Base-by-base conservation (phyloP, 1,140 invertebrate genomes). In the Saccostrea glomerata region DNA sequence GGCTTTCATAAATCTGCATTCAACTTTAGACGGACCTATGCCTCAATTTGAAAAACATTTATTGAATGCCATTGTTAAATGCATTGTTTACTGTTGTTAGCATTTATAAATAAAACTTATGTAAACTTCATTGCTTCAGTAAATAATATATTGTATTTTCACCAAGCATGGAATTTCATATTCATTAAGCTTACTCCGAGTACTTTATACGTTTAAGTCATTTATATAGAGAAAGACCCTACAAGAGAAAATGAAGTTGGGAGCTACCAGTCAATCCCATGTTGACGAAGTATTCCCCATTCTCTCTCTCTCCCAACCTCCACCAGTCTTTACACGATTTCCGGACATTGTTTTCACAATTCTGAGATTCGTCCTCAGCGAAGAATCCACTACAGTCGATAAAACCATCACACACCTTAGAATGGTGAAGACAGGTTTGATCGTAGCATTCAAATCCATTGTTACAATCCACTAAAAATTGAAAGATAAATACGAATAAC, bases 381-480 rank as follows among this genome's bases (percentile, higher is more conserved):
- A 90, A 89, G 5, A 82, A 54, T 12, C 90, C 90, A 77, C 84
- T 87, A 86, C 90, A 90, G 40, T 90, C 90, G 13, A 87, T 82
- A 25, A 84, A 66, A 23, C 90, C 90, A 63, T 90, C 90, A 84
- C 90, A 90, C 9, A 89, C 83, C 9, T 85, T 54, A 2, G 66
- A 77, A 0, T 23, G 23, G 47, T 70, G 66, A 12, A 90, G 85
- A 84, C 90, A 90, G 1, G 56, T 89, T 55, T 87, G 86, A 36
- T 90, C 90, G 54, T 89, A 90, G 58, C 90, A 90, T 60, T 89
- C 70, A 54, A 90, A 90, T 15, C 82, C 83, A 23, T 30, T 15
- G 3, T 12, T 23, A 89, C 88, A 89, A n/a, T 54, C 23, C 20
- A 63, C 88, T 89, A 47, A n/a, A n/a, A 88, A 85, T 58, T 15